These are phyloP conservation scores for Pseudonaja textilis DNA, from an alignment of 2,113 vertebrate genomes.

Conservation along the genomic window DNA sequence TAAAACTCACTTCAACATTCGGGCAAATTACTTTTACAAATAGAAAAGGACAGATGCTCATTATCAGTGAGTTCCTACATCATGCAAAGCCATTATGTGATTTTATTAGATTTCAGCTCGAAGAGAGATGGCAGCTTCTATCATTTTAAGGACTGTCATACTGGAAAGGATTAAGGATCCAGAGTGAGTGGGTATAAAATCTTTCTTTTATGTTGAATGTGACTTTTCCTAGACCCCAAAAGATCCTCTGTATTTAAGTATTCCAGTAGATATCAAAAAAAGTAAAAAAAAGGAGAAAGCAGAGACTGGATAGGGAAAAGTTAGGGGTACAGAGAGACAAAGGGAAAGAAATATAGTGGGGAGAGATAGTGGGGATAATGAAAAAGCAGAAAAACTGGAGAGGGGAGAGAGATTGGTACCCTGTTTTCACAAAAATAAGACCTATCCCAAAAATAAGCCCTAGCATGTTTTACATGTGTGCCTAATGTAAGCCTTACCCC, in stretches of 20 bases:
- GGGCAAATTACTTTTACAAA: not conserved
- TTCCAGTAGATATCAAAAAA: not conserved
- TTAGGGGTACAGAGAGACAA: not conserved
- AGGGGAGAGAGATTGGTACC: not conserved
- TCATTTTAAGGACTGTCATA: not conserved
- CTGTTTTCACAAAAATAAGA: no score
- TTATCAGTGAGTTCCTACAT: not conserved
- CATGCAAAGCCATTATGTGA: not conserved
- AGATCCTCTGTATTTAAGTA: not conserved
- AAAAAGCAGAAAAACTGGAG: not conserved
- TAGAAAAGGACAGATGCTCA: not conserved
- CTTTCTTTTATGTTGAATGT: not conserved
- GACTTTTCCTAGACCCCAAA: not conserved
- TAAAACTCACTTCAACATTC: not conserved
- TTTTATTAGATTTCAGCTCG: not conserved
- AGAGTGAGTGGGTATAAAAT: not conserved
- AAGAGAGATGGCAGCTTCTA: not conserved
- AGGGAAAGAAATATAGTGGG: not conserved
- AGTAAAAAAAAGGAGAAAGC: not conserved
- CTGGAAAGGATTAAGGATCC: not conserved
- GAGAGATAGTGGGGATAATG: not conserved
- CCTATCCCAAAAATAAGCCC: no score
- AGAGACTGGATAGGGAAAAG: not conserved
- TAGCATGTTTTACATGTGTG: no score
- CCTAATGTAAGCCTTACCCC: no score